Conservation (phyloP, 2,113 vertebrate genomes). For the Actenoides lindsayi region DNA sequence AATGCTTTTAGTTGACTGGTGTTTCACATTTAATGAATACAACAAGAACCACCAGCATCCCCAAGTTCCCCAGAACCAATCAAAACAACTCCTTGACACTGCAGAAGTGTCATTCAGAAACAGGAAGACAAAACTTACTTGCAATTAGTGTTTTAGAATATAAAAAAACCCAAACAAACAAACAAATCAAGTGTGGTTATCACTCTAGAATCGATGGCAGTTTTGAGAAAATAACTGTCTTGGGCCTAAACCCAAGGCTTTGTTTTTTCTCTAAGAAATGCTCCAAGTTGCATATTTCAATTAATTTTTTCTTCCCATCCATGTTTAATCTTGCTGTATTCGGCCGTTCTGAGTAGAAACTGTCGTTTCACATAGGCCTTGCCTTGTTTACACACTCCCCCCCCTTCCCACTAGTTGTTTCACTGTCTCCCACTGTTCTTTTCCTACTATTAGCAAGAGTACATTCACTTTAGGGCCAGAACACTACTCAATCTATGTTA, state of each 20-base stretch:
- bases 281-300: not conserved
- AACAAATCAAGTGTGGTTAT: not conserved
- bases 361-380: not conserved
- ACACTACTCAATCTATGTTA: not conserved
- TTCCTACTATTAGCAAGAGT: not conserved
- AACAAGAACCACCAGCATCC: not conserved
- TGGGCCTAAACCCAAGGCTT: not conserved
- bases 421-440: not conserved
- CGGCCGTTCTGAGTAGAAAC: not conserved
- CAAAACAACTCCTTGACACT: not conserved
- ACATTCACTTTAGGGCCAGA: not conserved
- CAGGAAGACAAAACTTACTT: not conserved
- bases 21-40: not conserved
- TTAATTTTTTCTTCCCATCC: not conserved
- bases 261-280: not conserved
- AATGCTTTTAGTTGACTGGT: not conserved
- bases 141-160: not conserved
- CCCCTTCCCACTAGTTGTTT: not conserved
- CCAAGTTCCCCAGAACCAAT: not conserved
- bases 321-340: not conserved
- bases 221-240: not conserved
- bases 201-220: not conserved
- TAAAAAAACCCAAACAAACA: not conserved
- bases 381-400: conserved; percentile 7
- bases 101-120: not conserved